These are phyloP conservation scores for Rhombomys opimus DNA, from an alignment of 2,113 vertebrate genomes.

Conservation along the genomic window DNA sequence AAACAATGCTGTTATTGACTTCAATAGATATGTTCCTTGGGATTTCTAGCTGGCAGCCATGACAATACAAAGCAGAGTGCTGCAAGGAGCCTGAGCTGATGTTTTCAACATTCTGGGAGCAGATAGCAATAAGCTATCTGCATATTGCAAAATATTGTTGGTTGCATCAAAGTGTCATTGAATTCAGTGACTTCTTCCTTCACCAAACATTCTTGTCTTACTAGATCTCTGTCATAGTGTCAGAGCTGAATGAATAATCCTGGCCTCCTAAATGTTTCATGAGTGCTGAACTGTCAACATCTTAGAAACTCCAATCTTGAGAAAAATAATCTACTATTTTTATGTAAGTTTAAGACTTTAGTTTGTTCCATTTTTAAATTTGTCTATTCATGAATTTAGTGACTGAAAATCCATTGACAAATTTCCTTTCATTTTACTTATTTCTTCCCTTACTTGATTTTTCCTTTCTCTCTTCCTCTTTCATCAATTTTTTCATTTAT, in stretches of 20 bases:
- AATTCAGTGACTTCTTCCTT: constrained; percentile 37
- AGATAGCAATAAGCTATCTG: neutral
- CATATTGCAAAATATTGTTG: constrained; percentile 56
- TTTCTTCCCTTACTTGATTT: neutral
- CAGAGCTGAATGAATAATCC: constrained; percentile 65
- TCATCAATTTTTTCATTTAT: neutral
- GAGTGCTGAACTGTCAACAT: constrained; percentile 67
- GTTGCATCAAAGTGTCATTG: constrained; percentile 39
- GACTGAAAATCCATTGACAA: neutral
- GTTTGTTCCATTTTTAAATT: neutral
- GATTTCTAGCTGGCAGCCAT: neutral
- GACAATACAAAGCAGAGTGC: neutral
- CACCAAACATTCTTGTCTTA: constrained; percentile 56
- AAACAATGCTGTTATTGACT: neutral
- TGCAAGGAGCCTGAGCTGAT: neutral
- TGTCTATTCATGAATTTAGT: neutral
- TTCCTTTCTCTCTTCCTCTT: neutral
- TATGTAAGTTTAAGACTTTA: constrained; percentile 1
- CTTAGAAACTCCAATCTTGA: constrained; percentile 38
- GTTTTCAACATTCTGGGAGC: neutral
- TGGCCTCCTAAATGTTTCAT: constrained; percentile 51
- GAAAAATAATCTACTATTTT: constrained; percentile 47
- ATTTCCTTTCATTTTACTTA: constrained; percentile 13
- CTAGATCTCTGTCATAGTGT: constrained; percentile 62
- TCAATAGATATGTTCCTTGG: neutral